Evolutionary conservation across 1,140 invertebrate species (phyloP).

Genomic region (Oscheius sp.): DNA sequence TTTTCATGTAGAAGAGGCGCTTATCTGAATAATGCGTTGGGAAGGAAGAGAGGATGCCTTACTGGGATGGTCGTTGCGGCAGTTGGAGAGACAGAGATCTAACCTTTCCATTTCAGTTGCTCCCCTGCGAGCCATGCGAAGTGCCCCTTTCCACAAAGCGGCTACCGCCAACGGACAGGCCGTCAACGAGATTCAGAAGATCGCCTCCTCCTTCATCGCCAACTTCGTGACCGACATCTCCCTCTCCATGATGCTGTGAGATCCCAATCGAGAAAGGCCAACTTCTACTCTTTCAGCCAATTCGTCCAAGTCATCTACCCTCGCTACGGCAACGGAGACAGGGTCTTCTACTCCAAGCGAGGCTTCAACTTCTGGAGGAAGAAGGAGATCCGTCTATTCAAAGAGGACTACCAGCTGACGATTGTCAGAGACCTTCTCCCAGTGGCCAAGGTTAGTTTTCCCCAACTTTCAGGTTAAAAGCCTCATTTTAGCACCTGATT

Average conservation of each 20-base stretch:
- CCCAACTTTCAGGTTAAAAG: background rate
- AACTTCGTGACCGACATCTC: background rate
- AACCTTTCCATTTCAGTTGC: background rate
- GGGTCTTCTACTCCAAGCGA: background rate
- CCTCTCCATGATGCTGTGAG: background rate
- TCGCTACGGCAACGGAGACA: background rate
- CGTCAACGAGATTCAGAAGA: background rate
- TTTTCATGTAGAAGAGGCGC: background rate
- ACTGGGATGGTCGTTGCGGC: background rate
- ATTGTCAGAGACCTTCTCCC: background rate
- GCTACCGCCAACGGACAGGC: background rate
- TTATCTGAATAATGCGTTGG: background rate
- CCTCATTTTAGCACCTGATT: background rate
- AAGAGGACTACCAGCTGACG: background rate
- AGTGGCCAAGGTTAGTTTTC: background rate
- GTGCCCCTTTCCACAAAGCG: background rate
- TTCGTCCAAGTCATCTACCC: background rate
- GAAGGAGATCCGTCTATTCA: background rate
- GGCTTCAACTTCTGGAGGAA: conserved; percentile 8
- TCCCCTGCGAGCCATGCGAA: background rate
- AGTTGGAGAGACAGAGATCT: background rate
- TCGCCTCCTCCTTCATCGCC: background rate
- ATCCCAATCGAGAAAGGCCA: background rate
- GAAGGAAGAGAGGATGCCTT: background rate
- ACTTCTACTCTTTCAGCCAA: background rate